Base-by-base conservation (phyloP, 2,888 invertebrate genomes). In the Habrosyne pyritoides region DNA sequence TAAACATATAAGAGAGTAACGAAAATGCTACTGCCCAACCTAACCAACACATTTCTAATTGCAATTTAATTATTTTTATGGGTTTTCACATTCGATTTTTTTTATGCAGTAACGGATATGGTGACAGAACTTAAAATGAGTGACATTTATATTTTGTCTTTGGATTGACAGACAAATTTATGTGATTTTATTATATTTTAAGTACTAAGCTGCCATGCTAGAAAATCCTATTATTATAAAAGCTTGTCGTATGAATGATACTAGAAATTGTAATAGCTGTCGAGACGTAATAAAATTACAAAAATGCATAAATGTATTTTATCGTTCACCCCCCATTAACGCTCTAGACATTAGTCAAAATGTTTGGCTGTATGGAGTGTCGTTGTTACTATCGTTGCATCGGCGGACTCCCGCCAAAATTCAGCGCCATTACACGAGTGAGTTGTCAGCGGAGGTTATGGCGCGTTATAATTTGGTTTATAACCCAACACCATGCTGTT, bases 381-480 rank as follows among this genome's bases (percentile, higher is more conserved):
- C 71, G 72, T 71, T 63, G 67, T 73, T 71, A 73, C 75, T 64
- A 67, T 68, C 65, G 60, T 66, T 72, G 18, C 28, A 28, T 18
- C 10, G 14, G 10, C 50, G 70, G 69, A 64, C 72, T 84, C 84
- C 86, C 87, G 89, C 87, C 86, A 84, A 90, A 87, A 87, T 81
- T 79, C 81, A 86, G 80, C 88, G 88, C 84, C 87, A 89, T 92
- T 91, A 86, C 83, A 89, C 92, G 89, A 89, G 71, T 87, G 90
- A 90, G 77, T 89, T 88, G 88, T 84, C 87, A 83, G 63, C 83
- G 72, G 80, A 86, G 76, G 87, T 86, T 91, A 92, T 92, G 92
- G 88, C 69, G 91, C 92, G 92, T 85, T 84, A 86, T 89, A 90
- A 92, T 92, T 92, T 92, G 81, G 86, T 92, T 91, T 92, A 91